Percentiles rank a stretch among this genome's conserved stretches.
phyloP scores from a whole-genome alignment of 2,797 vertebrate genomes.

The Adelosebastes latens region DNA sequence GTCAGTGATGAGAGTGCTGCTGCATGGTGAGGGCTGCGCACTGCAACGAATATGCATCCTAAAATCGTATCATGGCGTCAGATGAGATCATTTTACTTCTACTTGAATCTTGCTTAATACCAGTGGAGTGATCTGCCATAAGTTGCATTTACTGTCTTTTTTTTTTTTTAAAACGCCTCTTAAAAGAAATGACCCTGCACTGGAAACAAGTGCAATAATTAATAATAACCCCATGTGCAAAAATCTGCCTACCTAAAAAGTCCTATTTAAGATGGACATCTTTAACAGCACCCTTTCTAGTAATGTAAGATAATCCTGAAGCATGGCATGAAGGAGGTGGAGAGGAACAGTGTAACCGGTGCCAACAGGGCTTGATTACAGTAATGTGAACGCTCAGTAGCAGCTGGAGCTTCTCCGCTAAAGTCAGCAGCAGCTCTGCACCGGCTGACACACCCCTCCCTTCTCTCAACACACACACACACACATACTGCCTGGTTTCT shows the following conservation, averaged over 20 bases:
- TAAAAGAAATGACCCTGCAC: neutral
- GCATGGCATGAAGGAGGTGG: conserved; percentile 18
- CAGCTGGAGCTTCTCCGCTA: conserved; percentile 68
- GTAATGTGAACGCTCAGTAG: conserved; percentile 72
- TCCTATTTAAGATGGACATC: conserved; percentile 34
- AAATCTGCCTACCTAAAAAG: conserved; percentile 1
- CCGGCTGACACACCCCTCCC: conserved; percentile 50
- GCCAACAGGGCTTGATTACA: conserved; percentile 72
- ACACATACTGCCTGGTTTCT: conserved; percentile 26
- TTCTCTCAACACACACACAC: neutral
- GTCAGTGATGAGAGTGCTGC: conserved; percentile 29
- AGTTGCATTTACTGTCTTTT: neutral
- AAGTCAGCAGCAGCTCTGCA: conserved; percentile 57
- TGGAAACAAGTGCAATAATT: neutral
- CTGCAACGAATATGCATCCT: conserved; percentile 4
- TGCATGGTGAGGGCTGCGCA: conserved; percentile 14
- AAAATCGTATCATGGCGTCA: neutral
- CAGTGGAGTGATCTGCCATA: neutral
- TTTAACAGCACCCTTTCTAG: conserved; percentile 46
- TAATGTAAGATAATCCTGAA: conserved; percentile 58
- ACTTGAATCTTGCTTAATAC: neutral
- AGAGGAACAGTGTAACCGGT: conserved; percentile 39
- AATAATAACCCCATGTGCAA: neutral
- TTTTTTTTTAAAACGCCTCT: neutral
- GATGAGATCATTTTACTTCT: neutral